Evolutionary conservation across 2,888 invertebrate species (phyloP).

Genomic region (Xestoiulus laeticollis): DNA sequence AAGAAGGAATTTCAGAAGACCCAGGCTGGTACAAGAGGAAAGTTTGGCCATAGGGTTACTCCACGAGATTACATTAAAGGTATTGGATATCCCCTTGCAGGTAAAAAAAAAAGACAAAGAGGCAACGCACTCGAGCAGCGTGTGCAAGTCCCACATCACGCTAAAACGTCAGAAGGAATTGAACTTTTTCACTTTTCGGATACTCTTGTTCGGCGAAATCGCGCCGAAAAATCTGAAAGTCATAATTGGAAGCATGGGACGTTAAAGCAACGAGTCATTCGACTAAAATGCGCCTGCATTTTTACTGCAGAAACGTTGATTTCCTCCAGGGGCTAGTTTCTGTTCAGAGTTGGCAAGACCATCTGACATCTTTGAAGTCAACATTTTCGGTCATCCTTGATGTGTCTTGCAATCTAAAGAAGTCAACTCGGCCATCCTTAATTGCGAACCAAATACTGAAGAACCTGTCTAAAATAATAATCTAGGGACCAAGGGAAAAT

Average conservation of each 20-base stretch:
- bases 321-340: background rate
- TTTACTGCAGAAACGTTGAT: background rate
- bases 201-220: conserved; percentile 30
- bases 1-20: background rate
- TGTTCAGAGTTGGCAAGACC: no score
- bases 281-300: background rate
- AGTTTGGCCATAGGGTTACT: background rate
- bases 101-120: conserved; percentile 39
- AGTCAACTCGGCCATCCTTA: no score
- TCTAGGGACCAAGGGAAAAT: no score
- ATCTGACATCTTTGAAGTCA: no score
- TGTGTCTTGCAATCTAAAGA: no score
- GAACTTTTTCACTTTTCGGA: conserved; percentile 36
- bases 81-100: conserved; percentile 22
- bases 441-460: no score
- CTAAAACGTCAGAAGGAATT: conserved; percentile 28
- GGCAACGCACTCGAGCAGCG: conserved; percentile 16
- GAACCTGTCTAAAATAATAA: no score
- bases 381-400: no score
- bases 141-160: conserved; percentile 23
- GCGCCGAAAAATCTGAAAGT: conserved; percentile 24
- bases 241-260: conserved; percentile 31
- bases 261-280: conserved; percentile 30
- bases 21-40: background rate
- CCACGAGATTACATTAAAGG: conserved; percentile 6